A percentile compares a stretch with the other conserved stretches of the same genome.
These are phyloP conservation scores for Timema cristinae DNA, from an alignment of 2,888 invertebrate species.

Conservation along the genomic window DNA sequence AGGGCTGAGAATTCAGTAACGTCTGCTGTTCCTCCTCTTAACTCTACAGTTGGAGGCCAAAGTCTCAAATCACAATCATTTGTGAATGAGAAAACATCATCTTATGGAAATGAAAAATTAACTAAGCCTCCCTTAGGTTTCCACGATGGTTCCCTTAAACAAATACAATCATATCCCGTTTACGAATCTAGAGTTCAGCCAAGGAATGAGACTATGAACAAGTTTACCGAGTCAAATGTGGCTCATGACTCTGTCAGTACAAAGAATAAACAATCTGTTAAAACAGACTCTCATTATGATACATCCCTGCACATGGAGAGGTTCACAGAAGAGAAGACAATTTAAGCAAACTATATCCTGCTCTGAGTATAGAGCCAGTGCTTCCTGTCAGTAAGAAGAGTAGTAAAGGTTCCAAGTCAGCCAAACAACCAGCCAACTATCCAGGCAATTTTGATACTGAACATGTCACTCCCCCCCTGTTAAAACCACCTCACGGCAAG, in stretches of 20 bases:
- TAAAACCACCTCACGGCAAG: too few species aligned
- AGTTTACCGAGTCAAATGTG: neutral
- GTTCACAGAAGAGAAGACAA: neutral
- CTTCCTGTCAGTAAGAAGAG: too few species aligned
- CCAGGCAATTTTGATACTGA: too few species aligned
- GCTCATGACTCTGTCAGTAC: neutral
- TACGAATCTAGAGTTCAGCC: constrained; percentile 9
- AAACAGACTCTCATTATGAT: constrained; percentile 5
- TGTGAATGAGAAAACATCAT: too few species aligned
- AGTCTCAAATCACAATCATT: constrained; percentile 16
- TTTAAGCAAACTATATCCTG: neutral
- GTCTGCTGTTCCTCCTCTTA: neutral
- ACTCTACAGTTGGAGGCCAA: constrained; percentile 16
- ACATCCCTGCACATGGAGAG: neutral
- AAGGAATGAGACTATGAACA: neutral
- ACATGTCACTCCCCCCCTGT: too few species aligned
- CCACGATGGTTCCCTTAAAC: neutral
- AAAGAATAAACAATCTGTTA: constrained; percentile 3
- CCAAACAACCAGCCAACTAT: too few species aligned
- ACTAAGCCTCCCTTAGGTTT: neutral
- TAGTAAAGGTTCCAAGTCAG: too few species aligned
- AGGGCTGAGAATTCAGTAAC: neutral
- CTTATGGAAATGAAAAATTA: neutral
- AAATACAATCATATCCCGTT: neutral
- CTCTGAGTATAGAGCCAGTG: too few species aligned